Conservation (phyloP, 2,113 vertebrate genomes). For the Phylloscopus trochilus region DNA sequence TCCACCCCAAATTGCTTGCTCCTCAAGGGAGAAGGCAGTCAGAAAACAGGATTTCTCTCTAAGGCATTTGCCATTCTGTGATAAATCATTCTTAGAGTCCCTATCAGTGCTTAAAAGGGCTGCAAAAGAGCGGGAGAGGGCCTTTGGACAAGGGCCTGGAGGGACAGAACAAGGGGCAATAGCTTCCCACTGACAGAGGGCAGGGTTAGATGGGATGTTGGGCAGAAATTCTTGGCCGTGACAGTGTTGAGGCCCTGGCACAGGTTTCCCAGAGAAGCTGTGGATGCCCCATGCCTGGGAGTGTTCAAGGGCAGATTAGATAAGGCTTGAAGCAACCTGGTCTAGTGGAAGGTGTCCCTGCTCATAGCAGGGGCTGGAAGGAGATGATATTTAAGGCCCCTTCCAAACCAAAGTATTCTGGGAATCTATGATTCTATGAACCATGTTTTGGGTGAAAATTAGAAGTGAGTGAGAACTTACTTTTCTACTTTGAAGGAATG, state of each 20-base stretch:
- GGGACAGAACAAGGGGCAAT: accelerated
- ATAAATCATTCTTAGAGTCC: not conserved
- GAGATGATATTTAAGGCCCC: not conserved
- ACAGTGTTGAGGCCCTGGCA: not conserved
- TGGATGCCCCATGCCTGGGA: not conserved
- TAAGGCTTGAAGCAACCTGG: accelerated
- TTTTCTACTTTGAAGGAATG: not conserved
- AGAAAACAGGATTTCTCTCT: not conserved
- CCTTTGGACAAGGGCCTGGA: not conserved
- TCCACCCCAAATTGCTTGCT: not conserved
- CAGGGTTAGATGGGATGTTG: not conserved
- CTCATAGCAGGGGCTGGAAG: not conserved
- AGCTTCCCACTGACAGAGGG: not conserved
- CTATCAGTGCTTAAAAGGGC: not conserved
- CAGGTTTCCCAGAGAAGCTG: not conserved
- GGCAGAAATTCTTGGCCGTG: not conserved
- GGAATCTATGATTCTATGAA: not conserved
- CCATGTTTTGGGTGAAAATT: not conserved
- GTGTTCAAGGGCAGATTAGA: no score
- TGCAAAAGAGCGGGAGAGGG: not conserved
- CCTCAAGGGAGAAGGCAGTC: not conserved
- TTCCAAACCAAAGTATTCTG: not conserved
- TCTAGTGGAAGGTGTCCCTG: not conserved
- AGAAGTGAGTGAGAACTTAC: not conserved
- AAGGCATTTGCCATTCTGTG: not conserved